Evolutionary conservation across 64 coral and sea anemone genomes (phyloP), one percentile per base, ranked within the genome.

Genomic region (Astreopora myriophthalma): DNA sequence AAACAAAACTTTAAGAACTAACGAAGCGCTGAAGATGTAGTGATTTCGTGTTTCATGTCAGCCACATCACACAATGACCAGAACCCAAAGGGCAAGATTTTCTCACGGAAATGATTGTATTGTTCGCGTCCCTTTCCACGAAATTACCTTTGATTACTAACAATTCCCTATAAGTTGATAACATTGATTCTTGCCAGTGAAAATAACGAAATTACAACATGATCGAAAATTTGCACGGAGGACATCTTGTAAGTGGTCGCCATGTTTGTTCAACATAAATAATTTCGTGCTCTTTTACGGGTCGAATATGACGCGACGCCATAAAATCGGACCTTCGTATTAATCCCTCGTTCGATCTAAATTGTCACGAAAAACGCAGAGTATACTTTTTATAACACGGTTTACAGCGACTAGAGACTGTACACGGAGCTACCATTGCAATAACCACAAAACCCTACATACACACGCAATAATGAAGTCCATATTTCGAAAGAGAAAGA

Each of bases 221-320:
- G 22, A 36, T 6, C 32, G 79, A 64, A 17, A 83, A 39, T 64
- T 33, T 23, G 10, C 19, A 83, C 57, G 32, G 33, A 25, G 55
- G 33, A 35, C 32, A 65, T 34, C 77, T 81, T 81, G 61, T 25
- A 63, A 36, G 63, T 83, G 33, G 79, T 38, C 79, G 79, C 79
- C 79, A 83, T 83, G 55, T 83, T 83, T 83, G 79, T 64, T 60
- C 79, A 83, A 83, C 79, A 83, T 83, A n/a, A 83, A 83, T 83
- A 83, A 83, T 83, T 83, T 64, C 79, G 52, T 61, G 79, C 25
- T 83, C 79, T 65, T 57, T 83, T 39, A 83, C 58, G 79, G 79
- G 57, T 83, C 79, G 57, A 64, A 83, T 83, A 83, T 83, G 79
- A 83, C 79, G 79, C 79, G 79, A 83, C 52, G 79, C 79, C 79